These are phyloP conservation scores for Oenanthe melanoleuca DNA, from an alignment of 2,113 vertebrate genomes.

Conservation along the genomic window DNA sequence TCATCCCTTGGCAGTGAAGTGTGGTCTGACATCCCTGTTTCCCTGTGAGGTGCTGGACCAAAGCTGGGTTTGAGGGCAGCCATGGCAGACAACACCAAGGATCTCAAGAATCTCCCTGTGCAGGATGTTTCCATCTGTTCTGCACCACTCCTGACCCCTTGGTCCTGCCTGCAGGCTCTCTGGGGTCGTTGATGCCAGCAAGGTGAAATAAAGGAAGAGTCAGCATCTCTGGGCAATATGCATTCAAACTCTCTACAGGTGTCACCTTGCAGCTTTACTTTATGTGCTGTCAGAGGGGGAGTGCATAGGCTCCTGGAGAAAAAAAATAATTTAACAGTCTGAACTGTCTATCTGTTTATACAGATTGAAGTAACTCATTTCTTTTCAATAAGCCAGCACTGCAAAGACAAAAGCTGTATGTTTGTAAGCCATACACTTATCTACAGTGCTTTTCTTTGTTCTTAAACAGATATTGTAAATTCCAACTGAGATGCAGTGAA, in stretches of 20 bases:
- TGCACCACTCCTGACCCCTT: background rate
- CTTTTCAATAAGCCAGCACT: background rate
- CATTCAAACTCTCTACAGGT: background rate
- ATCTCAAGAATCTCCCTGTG: background rate
- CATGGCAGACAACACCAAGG: accelerated
- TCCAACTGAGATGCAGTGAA: background rate
- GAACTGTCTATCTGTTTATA: background rate
- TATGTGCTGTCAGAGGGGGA: background rate
- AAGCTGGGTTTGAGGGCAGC: background rate
- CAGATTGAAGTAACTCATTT: background rate
- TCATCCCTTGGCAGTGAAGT: accelerated
- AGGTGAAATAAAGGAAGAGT: background rate
- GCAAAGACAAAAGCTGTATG: background rate
- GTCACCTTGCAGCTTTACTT: background rate
- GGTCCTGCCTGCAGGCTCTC: background rate
- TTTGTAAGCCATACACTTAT: background rate
- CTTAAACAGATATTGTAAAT: background rate
- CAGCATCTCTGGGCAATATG: background rate
- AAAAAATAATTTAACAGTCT: background rate
- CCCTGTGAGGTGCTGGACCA: accelerated
- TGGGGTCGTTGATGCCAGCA: background rate
- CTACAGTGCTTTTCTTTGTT: background rate
- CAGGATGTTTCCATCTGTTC: background rate
- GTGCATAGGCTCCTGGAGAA: background rate
- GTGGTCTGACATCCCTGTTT: background rate